phyloP scores from a whole-genome alignment of 2,797 vertebrate genomes.

The Poecilia picta region DNA sequence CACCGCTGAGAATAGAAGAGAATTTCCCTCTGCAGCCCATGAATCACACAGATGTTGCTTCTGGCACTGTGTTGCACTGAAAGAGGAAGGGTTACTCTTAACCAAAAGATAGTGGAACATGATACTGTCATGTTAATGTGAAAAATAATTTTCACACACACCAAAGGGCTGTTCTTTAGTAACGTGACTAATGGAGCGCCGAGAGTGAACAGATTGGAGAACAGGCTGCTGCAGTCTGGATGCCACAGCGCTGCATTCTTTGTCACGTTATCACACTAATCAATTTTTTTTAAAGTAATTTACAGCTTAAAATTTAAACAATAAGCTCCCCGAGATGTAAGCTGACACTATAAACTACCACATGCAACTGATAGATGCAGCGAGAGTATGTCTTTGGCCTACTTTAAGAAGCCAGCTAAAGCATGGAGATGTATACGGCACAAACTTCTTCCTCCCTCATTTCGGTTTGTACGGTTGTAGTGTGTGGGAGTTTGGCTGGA shows the following conservation, averaged over 20 bases:
- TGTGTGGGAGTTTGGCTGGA: constrained; percentile 66
- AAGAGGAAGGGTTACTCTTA: constrained; percentile 19
- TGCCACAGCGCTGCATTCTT: constrained; percentile 29
- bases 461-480: constrained; percentile 54
- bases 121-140: constrained; percentile 11
- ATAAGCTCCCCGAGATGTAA: background rate
- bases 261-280: constrained; percentile 19
- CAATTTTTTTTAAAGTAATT: constrained; percentile 8
- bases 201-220: constrained; percentile 52
- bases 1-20: constrained; percentile 60
- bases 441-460: constrained; percentile 17
- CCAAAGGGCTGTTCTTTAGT: constrained; percentile 4
- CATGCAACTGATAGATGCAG: constrained; percentile 24
- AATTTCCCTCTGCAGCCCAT: constrained; percentile 46
- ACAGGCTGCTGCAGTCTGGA: constrained; percentile 39
- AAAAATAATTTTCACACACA: constrained; percentile 24
- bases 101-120: constrained; percentile 9
- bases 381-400: constrained; percentile 41
- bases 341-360: background rate
- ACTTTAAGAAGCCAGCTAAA: constrained; percentile 52
- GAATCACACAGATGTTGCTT: constrained; percentile 59
- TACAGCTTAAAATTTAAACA: constrained; percentile 9
- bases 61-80: constrained; percentile 33
- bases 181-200: constrained; percentile 11
- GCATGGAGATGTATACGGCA: constrained; percentile 45